phyloP scores from a whole-genome alignment of 2,113 vertebrate species.

The Noctilio leporinus region DNA sequence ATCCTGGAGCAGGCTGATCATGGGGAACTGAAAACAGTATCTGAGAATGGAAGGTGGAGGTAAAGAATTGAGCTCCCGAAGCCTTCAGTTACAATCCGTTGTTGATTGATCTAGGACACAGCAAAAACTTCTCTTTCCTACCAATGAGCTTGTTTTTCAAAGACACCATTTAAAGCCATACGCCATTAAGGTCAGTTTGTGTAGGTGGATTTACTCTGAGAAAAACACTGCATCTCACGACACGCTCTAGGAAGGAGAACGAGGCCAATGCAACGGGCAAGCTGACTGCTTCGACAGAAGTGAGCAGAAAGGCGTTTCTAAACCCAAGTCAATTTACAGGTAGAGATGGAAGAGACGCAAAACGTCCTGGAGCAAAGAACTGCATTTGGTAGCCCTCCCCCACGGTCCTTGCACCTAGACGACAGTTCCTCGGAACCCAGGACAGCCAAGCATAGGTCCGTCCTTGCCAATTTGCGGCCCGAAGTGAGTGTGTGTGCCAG shows the following conservation, averaged over 20 bases:
- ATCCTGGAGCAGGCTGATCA: not conserved
- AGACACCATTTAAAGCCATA: constrained; percentile 53
- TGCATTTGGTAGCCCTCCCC: not conserved
- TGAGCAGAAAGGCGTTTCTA: not conserved
- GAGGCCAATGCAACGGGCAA: not conserved
- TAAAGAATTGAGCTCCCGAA: not conserved
- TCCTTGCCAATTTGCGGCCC: not conserved
- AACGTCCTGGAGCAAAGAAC: not conserved
- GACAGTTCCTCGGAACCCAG: too few species aligned
- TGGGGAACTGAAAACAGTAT: not conserved
- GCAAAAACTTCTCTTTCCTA: not conserved
- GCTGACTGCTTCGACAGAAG: not conserved
- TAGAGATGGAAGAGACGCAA: not conserved
- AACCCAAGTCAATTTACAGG: not conserved
- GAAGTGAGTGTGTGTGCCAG: not conserved
- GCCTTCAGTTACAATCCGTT: not conserved
- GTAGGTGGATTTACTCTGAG: not conserved
- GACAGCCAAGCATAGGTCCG: not conserved
- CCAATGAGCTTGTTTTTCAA: not conserved
- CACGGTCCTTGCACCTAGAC: not conserved
- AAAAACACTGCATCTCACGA: not conserved
- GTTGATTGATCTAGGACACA: not conserved
- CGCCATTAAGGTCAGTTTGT: constrained; percentile 33
- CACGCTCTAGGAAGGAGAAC: not conserved
- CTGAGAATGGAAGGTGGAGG: not conserved